These are phyloP conservation scores for Microctonus brassicae DNA, from an alignment of 2,888 invertebrate species.

Conservation along the genomic window DNA sequence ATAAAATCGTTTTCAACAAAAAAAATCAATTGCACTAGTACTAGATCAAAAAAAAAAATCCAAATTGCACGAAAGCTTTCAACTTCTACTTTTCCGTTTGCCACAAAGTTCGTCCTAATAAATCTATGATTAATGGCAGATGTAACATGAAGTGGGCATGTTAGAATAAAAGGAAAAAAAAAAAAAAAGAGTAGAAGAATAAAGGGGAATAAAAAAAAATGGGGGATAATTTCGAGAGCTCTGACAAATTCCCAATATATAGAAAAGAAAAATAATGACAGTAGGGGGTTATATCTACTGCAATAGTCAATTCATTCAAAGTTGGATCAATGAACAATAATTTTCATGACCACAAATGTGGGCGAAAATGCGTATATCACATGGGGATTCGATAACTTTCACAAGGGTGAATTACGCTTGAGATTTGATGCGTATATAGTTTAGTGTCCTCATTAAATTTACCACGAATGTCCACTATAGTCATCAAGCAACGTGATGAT, in stretches of 20 bases:
- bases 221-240: slow-evolving; percentile 8
- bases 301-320: slow-evolving; percentile 9
- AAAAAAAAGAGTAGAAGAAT: neutral
- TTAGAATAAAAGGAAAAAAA: slow-evolving; percentile 15
- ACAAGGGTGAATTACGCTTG: neutral
- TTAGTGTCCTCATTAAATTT: neutral
- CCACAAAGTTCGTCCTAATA: neutral
- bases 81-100: neutral
- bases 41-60: neutral
- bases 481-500: neutral
- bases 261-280: neutral
- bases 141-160: slow-evolving; percentile 8
- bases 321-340: slow-evolving; percentile 13
- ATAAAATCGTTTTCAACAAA: neutral
- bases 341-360: slow-evolving; percentile 5
- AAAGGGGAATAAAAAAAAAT: slow-evolving; percentile 1
- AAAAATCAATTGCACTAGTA: neutral
- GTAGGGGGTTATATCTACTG: neutral
- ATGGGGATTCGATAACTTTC: neutral
- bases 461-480: neutral
- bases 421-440: neutral
- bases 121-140: slow-evolving; percentile 1
- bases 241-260: slow-evolving; percentile 21
- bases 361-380: neutral
- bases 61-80: neutral